Evolutionary conservation across 1,140 invertebrate genomes (phyloP).

Genomic region (Drosophila ironensis): DNA sequence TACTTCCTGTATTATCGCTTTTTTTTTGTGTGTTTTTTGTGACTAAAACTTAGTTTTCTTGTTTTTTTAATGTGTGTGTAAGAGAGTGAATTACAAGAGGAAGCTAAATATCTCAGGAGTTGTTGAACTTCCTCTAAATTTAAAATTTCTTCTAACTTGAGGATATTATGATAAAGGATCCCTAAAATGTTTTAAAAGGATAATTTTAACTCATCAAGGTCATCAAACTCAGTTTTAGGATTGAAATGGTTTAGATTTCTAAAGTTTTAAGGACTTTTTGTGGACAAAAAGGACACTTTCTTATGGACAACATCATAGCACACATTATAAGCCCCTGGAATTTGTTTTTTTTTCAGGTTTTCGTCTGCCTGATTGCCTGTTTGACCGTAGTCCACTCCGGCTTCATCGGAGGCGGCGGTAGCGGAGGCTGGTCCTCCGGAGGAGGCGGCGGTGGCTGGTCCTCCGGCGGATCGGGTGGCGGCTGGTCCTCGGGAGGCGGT

Average conservation of each 20-base stretch:
- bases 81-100: not conserved
- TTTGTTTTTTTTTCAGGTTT: slow-evolving; percentile 3
- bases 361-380: slow-evolving; percentile 37
- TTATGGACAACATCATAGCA: too few relatives aligned
- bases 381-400: slow-evolving; percentile 16
- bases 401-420: slow-evolving; percentile 30
- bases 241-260: too few relatives aligned
- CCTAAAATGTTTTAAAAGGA: too few relatives aligned
- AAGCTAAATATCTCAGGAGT: not conserved
- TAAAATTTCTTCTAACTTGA: too few relatives aligned
- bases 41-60: too few relatives aligned
- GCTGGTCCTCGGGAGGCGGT: slow-evolving; percentile 30
- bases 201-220: too few relatives aligned
- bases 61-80: not conserved
- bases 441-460: slow-evolving; percentile 17
- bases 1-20: too few relatives aligned
- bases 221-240: too few relatives aligned
- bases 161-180: too few relatives aligned
- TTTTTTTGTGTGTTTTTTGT: too few relatives aligned
- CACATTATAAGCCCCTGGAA: not conserved
- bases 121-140: not conserved
- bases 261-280: too few relatives aligned
- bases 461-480: slow-evolving; percentile 20
- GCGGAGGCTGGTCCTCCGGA: slow-evolving; percentile 34
- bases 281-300: too few relatives aligned